Percentiles rank a stretch among this genome's conserved stretches.
These are phyloP conservation scores for Diaprepes abbreviatus DNA, from an alignment of 2,888 invertebrate species.

Conservation along the genomic window DNA sequence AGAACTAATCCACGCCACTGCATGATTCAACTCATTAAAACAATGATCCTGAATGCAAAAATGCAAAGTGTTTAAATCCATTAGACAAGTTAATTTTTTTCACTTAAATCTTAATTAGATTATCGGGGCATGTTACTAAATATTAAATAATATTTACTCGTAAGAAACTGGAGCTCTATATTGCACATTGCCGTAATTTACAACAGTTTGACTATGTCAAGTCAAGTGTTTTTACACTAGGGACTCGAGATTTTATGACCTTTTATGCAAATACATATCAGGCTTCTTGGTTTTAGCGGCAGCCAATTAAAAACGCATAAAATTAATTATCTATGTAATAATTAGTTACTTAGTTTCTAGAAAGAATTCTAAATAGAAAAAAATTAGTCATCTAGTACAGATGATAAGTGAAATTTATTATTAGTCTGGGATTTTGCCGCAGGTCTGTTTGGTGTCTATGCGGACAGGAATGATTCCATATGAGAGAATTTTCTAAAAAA, in stretches of 20 bases:
- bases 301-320: constrained; percentile 3
- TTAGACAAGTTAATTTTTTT: constrained; percentile 11
- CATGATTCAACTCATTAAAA: too few species aligned
- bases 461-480: too few species aligned
- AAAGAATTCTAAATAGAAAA: too few species aligned
- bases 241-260: constrained; percentile 10
- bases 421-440: too few species aligned
- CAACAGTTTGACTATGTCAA: constrained; percentile 31
- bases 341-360: neutral
- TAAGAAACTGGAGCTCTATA: constrained; percentile 10
- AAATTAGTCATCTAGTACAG: too few species aligned
- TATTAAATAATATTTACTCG: constrained; percentile 29
- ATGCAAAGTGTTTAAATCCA: neutral
- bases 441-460: too few species aligned
- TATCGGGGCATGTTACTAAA: constrained; percentile 17
- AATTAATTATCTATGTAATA: neutral
- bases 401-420: too few species aligned
- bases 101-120: constrained; percentile 18
- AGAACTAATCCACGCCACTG: too few species aligned
- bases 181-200: constrained; percentile 28
- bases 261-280: constrained; percentile 25
- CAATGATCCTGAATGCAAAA: neutral
- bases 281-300: constrained; percentile 5
- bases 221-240: constrained; percentile 2
- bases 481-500: too few species aligned